Evolutionary conservation across 2,888 invertebrate species (phyloP).

Genomic region (Acanthosepion esculentum): DNA sequence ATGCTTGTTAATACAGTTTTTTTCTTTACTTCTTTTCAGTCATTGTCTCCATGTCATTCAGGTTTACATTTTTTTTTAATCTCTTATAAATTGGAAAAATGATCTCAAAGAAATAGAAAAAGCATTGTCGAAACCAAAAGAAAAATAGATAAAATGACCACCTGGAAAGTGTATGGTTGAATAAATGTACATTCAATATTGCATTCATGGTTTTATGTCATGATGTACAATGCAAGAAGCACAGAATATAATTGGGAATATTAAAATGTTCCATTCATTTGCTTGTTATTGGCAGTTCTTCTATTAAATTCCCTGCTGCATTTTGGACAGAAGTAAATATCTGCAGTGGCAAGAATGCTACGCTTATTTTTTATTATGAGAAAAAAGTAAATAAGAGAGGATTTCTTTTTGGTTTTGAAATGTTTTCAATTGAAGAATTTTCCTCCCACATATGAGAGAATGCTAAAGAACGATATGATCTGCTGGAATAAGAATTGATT

Average conservation of each 20-base stretch:
- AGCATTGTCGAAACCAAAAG: too few species aligned
- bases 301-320: neutral
- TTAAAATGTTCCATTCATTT: neutral
- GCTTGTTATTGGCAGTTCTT: neutral
- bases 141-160: neutral
- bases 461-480: neutral
- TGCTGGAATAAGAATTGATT: neutral
- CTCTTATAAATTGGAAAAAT: neutral
- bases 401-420: neutral
- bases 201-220: neutral
- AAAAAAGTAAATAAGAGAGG: too few species aligned
- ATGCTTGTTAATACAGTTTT: neutral
- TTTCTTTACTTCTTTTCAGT: neutral
- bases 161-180: neutral
- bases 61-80: neutral
- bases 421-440: neutral
- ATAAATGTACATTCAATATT: neutral
- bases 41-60: neutral
- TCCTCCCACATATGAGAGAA: neutral
- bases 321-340: neutral
- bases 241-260: neutral
- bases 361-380: neutral
- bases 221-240: neutral
- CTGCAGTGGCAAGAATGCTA: neutral
- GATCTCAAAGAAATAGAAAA: neutral